phyloP scores from a whole-genome alignment of 2,797 vertebrate genomes.

The Sebastes umbrosus region DNA sequence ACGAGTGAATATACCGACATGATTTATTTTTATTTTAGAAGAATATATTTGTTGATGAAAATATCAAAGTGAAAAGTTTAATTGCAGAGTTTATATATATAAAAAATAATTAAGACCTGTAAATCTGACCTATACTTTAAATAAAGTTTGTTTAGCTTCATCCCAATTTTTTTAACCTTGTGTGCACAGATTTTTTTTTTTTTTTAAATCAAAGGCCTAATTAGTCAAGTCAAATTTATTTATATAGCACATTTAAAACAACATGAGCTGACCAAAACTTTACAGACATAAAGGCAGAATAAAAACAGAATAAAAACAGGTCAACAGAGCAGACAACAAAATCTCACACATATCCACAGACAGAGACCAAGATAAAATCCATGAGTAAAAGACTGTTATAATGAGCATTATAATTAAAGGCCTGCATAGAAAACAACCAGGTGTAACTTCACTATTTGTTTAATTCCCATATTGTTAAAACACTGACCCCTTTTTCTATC shows the following conservation, averaged over 20 bases:
- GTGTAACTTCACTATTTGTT: constrained; percentile 22
- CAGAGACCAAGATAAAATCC: too few relatives aligned
- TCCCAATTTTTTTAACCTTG: not conserved
- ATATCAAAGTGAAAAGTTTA: not conserved
- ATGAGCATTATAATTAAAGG: constrained; percentile 3
- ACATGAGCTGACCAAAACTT: too few relatives aligned
- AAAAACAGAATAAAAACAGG: too few relatives aligned
- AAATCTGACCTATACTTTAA: not conserved
- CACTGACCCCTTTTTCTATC: not conserved
- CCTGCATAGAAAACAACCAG: constrained; percentile 9
- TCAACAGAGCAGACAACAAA: too few relatives aligned
- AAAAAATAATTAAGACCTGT: not conserved
- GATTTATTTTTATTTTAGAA: not conserved
- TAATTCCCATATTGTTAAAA: constrained; percentile 36
- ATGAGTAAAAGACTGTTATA: too few relatives aligned
- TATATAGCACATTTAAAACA: too few relatives aligned
- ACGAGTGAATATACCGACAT: not conserved
- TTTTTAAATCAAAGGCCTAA: constrained; percentile 33
- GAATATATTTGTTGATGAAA: not conserved
- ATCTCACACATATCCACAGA: too few relatives aligned
- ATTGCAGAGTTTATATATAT: not conserved
- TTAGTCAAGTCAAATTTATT: not conserved
- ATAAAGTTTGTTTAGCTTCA: not conserved
- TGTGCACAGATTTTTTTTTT: not conserved
- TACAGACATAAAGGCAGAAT: too few relatives aligned